Conservation (phyloP, 1,140 invertebrate species). For the Dendroctonus ponderosae region DNA sequence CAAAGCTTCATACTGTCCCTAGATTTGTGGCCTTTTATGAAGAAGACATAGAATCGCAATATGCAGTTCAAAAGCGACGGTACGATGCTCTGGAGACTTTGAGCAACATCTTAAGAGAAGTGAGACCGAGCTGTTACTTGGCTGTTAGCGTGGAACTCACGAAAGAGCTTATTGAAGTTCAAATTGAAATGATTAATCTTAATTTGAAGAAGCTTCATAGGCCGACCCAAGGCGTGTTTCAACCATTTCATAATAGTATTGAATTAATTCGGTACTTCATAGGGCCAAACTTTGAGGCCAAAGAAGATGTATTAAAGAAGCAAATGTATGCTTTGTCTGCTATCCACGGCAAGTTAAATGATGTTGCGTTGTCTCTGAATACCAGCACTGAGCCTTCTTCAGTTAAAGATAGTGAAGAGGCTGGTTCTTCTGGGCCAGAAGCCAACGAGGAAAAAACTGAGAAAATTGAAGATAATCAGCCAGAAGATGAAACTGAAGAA, state of each 20-base stretch:
- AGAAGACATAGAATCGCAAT: constrained; percentile 63
- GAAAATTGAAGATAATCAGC: no score
- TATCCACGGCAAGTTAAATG: constrained; percentile 25
- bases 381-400: not conserved
- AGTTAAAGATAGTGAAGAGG: no score
- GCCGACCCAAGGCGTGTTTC: constrained; percentile 13
- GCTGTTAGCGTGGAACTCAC: constrained; percentile 49
- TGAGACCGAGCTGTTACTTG: constrained; percentile 50
- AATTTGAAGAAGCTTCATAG: constrained; percentile 54
- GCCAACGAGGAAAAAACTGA: no score
- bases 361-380: constrained; percentile 16
- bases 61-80: constrained; percentile 68
- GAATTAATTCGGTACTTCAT: not conserved
- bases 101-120: constrained; percentile 49
- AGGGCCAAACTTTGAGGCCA: not conserved
- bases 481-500: no score
- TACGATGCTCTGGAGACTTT: constrained; percentile 65
- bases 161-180: constrained; percentile 55
- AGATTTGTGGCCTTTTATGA: constrained; percentile 67
- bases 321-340: constrained; percentile 17
- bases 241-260: not conserved
- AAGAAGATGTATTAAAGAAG: constrained; percentile 22
- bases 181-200: constrained; percentile 59
- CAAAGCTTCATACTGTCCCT: not conserved
- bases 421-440: no score